Conservation (phyloP, 1,140 invertebrate genomes). For the Trichoplusia ni region DNA sequence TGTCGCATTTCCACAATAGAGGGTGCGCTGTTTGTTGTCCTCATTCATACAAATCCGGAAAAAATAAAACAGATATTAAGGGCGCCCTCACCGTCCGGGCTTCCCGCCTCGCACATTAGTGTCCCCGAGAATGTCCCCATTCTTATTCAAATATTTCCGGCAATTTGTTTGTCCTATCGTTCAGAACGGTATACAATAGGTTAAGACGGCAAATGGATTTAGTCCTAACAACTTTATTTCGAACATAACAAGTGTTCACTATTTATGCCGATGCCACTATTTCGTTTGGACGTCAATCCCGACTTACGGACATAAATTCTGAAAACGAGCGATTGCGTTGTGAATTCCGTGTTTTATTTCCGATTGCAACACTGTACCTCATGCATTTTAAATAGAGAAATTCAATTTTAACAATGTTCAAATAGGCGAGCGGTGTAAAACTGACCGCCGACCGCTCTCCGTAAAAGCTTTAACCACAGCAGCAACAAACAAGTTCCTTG, state of each 20-base stretch:
- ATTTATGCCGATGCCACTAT: not conserved
- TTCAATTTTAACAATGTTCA: constrained; percentile 23
- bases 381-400: constrained; percentile 22
- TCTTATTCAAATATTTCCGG: constrained; percentile 78
- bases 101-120: constrained; percentile 75
- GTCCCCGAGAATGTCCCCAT: constrained; percentile 65
- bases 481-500: constrained; percentile 46
- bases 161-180: constrained; percentile 74
- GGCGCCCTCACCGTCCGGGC: constrained; percentile 50
- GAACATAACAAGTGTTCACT: not conserved
- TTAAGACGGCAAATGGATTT: constrained; percentile 38
- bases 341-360: constrained; percentile 8
- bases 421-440: constrained; percentile 9
- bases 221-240: not conserved
- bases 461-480: constrained; percentile 30
- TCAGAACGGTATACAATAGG: constrained; percentile 49
- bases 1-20: constrained; percentile 55
- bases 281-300: constrained; percentile 3
- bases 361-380: constrained; percentile 5
- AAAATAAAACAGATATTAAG: constrained; percentile 79
- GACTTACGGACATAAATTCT: constrained; percentile 1
- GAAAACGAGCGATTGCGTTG: not conserved
- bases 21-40: constrained; percentile 64
- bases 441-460: constrained; percentile 1
- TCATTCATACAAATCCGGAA: constrained; percentile 73